Evolutionary conservation across 1,140 invertebrate species (phyloP).

Genomic region (Musca vetustissima): DNA sequence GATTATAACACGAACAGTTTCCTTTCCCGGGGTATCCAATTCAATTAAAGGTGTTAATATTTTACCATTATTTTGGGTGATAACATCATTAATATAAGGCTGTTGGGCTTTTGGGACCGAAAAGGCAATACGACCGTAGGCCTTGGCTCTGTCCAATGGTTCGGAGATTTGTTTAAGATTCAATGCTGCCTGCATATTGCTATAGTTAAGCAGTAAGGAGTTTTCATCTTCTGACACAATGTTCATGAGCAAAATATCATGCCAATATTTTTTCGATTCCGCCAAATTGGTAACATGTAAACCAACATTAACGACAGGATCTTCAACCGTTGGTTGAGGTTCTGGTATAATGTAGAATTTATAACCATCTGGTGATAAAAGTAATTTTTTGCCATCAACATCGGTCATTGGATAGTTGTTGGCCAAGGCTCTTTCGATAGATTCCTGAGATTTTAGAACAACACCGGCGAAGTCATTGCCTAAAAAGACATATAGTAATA

Average conservation of each 20-base stretch:
- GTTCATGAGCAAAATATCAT: conserved; percentile 73
- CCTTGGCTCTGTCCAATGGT: conserved; percentile 81
- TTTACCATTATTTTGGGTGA: conserved; percentile 71
- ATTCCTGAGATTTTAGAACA: conserved; percentile 78
- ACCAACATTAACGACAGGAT: conserved; percentile 82
- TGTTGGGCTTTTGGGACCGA: conserved; percentile 78
- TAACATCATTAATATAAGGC: conserved; percentile 70
- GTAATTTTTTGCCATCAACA: conserved; percentile 37
- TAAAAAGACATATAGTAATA: too few species aligned
- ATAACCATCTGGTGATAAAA: conserved; percentile 84
- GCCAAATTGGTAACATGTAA: conserved; percentile 77
- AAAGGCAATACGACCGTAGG: conserved; percentile 95
- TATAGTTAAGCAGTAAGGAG: conserved; percentile 70
- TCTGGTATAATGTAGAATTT: conserved; percentile 80
- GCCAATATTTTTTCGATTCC: conserved; percentile 81
- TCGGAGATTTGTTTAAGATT: conserved; percentile 68
- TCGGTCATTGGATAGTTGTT: conserved; percentile 55
- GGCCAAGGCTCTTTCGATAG: conserved; percentile 70
- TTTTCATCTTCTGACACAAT: conserved; percentile 63
- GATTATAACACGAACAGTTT: conserved; percentile 93
- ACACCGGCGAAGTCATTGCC: conserved; percentile 91
- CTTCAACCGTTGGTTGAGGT: conserved; percentile 65
- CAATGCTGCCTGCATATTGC: conserved; percentile 72
- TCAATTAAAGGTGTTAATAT: conserved; percentile 87
- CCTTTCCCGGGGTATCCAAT: conserved; percentile 95